Conservation (phyloP, 2,113 vertebrate species). For the Labeo catla region DNA sequence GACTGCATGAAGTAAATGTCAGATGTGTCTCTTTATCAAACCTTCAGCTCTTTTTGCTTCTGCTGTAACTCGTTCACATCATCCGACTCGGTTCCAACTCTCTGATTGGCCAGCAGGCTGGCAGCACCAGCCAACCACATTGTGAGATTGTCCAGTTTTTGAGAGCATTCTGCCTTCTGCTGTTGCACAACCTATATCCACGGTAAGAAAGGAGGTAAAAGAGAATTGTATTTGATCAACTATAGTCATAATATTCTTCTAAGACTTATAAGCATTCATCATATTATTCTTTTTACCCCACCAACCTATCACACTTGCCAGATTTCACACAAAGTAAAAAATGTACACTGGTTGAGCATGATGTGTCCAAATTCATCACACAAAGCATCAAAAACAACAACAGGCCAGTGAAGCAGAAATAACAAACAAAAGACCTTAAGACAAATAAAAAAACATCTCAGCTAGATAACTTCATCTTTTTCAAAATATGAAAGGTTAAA, state of each 20-base stretch:
- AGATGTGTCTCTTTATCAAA: slow-evolving; percentile 57
- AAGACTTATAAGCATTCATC: background rate
- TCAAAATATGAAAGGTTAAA: slow-evolving; percentile 50
- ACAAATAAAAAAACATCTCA: slow-evolving; percentile 53
- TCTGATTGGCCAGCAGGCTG: slow-evolving; percentile 76
- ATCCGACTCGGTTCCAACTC: slow-evolving; percentile 64
- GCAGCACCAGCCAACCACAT: slow-evolving; percentile 85
- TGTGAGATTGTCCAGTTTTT: slow-evolving; percentile 85
- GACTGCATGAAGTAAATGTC: background rate
- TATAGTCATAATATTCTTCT: background rate
- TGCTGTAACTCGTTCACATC: slow-evolving; percentile 81
- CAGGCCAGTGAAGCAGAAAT: slow-evolving; percentile 56
- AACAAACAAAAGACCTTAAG: slow-evolving; percentile 23
- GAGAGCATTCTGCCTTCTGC: slow-evolving; percentile 86
- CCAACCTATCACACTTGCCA: background rate
- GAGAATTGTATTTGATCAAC: slow-evolving; percentile 21
- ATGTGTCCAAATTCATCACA: slow-evolving; percentile 77
- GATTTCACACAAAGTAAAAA: background rate
- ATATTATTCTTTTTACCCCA: background rate
- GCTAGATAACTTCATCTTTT: slow-evolving; percentile 56
- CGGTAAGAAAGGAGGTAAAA: background rate
- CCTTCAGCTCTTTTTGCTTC: slow-evolving; percentile 87
- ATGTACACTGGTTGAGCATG: slow-evolving; percentile 71
- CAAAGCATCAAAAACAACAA: slow-evolving; percentile 55
- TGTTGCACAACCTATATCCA: slow-evolving; percentile 85